Conservation (phyloP, 1,140 invertebrate species). For the Drosophila setifemur region DNA sequence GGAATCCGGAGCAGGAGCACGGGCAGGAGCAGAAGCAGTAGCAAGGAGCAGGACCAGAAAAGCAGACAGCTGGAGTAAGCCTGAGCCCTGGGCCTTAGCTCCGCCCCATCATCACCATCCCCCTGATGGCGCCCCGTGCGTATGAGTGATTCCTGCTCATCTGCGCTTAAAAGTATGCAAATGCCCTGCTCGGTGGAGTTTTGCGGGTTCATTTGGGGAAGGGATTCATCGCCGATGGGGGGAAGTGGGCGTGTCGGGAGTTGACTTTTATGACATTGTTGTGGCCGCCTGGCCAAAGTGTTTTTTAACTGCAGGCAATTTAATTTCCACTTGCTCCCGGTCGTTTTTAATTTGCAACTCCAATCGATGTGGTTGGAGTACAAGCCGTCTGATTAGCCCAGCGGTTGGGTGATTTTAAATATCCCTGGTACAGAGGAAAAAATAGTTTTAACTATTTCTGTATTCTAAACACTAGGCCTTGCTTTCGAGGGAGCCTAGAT, state of each 20-base stretch:
- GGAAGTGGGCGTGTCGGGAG: constrained; percentile 52
- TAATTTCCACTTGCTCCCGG: constrained; percentile 58
- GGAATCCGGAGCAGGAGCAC: constrained; percentile 17
- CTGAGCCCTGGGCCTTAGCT: constrained; percentile 44
- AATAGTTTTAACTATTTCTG: not conserved
- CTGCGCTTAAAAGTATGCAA: constrained; percentile 79
- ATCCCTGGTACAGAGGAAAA: constrained; percentile 3
- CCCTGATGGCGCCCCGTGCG: constrained; percentile 56
- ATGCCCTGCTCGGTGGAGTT: constrained; percentile 45
- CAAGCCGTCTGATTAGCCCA: constrained; percentile 56
- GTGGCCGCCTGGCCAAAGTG: constrained; percentile 53
- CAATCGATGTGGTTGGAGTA: constrained; percentile 56
- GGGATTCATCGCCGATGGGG: not conserved
- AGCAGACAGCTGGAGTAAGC: constrained; percentile 60
- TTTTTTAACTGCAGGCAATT: constrained; percentile 80
- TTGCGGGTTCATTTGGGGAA: not conserved
- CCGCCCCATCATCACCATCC: constrained; percentile 38
- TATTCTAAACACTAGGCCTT: no score
- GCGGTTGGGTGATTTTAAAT: constrained; percentile 18
- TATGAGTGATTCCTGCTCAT: constrained; percentile 78
- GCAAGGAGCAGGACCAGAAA: no score
- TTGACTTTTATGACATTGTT: constrained; percentile 67
- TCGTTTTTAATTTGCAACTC: constrained; percentile 58
- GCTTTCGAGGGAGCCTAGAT: no score
- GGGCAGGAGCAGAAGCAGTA: constrained; percentile 11